Evolutionary conservation across 1,140 invertebrate species (phyloP).

Genomic region (Gryllus bimaculatus): DNA sequence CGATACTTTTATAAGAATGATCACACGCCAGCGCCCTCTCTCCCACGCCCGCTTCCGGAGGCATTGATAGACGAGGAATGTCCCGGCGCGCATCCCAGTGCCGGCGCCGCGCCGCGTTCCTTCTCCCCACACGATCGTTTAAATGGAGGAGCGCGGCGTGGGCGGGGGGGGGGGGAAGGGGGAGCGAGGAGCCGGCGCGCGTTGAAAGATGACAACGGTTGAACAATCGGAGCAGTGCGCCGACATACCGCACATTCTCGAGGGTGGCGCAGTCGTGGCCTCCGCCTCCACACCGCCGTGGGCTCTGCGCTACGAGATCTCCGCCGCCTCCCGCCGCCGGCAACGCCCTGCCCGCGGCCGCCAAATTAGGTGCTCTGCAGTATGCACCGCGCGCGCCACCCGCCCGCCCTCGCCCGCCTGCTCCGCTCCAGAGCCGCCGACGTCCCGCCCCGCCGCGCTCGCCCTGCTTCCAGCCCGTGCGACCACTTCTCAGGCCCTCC

Average conservation of each 20-base stretch:
- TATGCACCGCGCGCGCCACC: not conserved
- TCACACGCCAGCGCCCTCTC: not conserved
- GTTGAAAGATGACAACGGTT: conserved; percentile 1
- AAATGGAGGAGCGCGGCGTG: not conserved
- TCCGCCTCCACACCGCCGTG: too few relatives aligned
- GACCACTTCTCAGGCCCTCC: too few relatives aligned
- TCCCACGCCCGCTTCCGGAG: not conserved
- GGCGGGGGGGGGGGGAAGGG: not conserved
- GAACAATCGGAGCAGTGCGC: not conserved
- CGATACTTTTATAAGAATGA: conserved; percentile 2
- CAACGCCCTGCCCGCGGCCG: not conserved
- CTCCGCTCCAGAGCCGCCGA: too few relatives aligned
- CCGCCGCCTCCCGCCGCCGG: too few relatives aligned
- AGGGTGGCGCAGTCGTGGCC: not conserved
- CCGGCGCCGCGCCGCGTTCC: not conserved
- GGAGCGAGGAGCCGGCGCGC: not conserved
- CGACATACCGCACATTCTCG: not conserved
- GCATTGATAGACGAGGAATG: not conserved
- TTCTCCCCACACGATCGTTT: not conserved
- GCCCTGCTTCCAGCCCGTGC: too few relatives aligned
- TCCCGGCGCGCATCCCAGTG: not conserved
- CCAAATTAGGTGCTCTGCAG: not conserved
- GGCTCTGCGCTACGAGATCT: not conserved
- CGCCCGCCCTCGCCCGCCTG: too few relatives aligned
- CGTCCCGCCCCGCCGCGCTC: too few relatives aligned